phyloP scores from a whole-genome alignment of 2,888 invertebrate species.

The Phrixothrix hirtus region DNA sequence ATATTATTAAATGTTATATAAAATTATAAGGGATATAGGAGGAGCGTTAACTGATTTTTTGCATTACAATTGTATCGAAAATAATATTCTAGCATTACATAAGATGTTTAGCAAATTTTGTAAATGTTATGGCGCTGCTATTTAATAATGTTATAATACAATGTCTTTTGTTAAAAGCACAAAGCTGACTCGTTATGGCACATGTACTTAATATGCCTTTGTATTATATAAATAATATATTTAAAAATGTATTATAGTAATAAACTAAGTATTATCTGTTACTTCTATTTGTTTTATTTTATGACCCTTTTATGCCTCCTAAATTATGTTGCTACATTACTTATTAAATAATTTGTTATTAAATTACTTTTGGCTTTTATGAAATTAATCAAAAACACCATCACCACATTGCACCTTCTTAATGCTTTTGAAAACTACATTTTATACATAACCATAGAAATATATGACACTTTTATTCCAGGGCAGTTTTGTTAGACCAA shows the following conservation, averaged over 20 bases:
- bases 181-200: conserved; percentile 31
- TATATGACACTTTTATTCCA: too few species aligned
- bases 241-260: conserved; percentile 48
- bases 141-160: conserved; percentile 21
- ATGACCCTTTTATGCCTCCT: too few species aligned
- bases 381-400: too few species aligned
- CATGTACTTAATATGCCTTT: conserved; percentile 33
- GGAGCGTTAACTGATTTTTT: background rate
- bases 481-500: too few species aligned
- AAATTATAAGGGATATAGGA: background rate
- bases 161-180: conserved; percentile 26
- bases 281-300: conserved; percentile 15
- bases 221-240: conserved; percentile 37
- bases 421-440: too few species aligned
- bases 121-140: conserved; percentile 29
- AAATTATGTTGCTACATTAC: conserved; percentile 1
- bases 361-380: too few species aligned
- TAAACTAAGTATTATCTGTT: conserved; percentile 54
- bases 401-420: too few species aligned
- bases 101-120: conserved; percentile 29
- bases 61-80: conserved; percentile 12
- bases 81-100: conserved; percentile 20
- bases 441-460: too few species aligned
- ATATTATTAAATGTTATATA: conserved; percentile 8
- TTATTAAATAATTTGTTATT: too few species aligned